Base-by-base conservation (phyloP, 1,140 invertebrate species). In the Amyelois transitella region DNA sequence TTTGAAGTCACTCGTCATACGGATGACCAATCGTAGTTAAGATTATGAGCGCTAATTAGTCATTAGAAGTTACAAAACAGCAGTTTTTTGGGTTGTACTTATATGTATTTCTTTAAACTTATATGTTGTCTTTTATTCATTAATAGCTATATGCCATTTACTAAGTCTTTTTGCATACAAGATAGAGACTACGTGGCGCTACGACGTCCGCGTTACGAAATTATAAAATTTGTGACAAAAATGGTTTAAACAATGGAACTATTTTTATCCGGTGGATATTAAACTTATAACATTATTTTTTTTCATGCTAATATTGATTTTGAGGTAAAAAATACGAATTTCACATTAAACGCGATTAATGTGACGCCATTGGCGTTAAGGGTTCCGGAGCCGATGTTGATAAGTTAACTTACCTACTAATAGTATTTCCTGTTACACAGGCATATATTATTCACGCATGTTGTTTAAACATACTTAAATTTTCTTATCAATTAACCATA, bases 341-440 rank as follows among this genome's bases (percentile, higher is more conserved):
- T 45, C 55, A 58, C 55, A 63, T 63, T 58, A 51, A 55, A 55
- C 8, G 8, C 8, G 50, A 58, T 63, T 63, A 58, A 63, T 53
- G 49, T 28, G 43, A 19, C 49, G 47, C 18, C 38, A 18, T 24
- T 17, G 25, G 18, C 14, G 5, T 6, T 43, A 43, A 38, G 32
- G 32, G n/a, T 38, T 38, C n/a, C 32, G 32, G n/a, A 12, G 32
- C 1, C 32, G 1, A n/a, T 14, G 6, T 4, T 28, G n/a, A n/a
- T n/a, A n/a, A n/a, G n/a, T n/a, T n/a, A n/a, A 38, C 12, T 4
- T 14, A 38, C 12, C 17, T 4, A 32, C 25, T 32, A 12, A 32
- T 32, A 32, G 25, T 32, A 1, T 10, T 32, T 6, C 4, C 8
- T 10, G n/a, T n/a, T n/a, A n/a, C n/a, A 32, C 8, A 32, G 25